Percentiles rank a stretch among this genome's conserved stretches.
These are phyloP conservation scores for Pachydiplax longipennis DNA, from an alignment of 2,888 invertebrate species.

Conservation along the genomic window DNA sequence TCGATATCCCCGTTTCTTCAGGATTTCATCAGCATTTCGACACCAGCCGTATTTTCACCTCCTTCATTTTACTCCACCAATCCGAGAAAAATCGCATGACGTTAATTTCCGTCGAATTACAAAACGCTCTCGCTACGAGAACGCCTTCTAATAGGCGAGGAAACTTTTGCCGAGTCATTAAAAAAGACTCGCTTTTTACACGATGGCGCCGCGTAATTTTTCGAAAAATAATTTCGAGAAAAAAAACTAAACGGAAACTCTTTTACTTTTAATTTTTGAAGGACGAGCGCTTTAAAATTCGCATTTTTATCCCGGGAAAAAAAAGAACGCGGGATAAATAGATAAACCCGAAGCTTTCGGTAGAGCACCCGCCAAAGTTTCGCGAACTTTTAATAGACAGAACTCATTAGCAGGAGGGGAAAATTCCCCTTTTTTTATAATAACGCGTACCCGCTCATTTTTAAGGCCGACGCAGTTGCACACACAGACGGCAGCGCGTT, in stretches of 20 bases:
- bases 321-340: neutral
- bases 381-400: slow-evolving; percentile 3
- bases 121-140: neutral
- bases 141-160: neutral
- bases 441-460: neutral
- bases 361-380: neutral
- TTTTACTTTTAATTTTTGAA: neutral
- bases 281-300: neutral
- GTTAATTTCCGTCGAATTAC: neutral
- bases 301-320: neutral
- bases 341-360: neutral
- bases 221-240: neutral
- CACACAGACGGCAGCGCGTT: neutral
- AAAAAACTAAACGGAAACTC: no score
- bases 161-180: neutral
- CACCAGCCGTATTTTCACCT: neutral
- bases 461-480: neutral
- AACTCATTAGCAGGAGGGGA: slow-evolving; percentile 16
- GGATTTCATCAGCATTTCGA: neutral
- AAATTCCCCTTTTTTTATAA: neutral
- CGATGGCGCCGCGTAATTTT: neutral
- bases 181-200: neutral
- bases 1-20: neutral
- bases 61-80: neutral
- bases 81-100: neutral